phyloP scores from a whole-genome alignment of 1,140 invertebrate genomes.

The Pantala flavescens region DNA sequence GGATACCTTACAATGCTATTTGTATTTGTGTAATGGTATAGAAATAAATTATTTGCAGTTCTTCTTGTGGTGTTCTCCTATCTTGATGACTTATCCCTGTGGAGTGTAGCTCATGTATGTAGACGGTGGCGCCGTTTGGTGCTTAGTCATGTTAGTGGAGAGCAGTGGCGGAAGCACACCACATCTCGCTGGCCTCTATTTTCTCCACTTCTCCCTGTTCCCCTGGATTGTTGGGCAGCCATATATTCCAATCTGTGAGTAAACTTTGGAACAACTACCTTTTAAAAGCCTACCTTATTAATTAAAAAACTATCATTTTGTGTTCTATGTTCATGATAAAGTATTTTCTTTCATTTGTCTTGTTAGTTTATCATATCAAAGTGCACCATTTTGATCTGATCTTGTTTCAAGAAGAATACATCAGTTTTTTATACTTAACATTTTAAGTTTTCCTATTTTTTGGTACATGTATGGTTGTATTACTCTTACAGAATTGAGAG shows the following conservation, averaged over 20 bases:
- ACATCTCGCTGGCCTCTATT: slow-evolving; percentile 72
- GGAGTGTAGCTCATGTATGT: slow-evolving; percentile 77
- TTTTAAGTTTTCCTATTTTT: too few species aligned
- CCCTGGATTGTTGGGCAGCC: slow-evolving; percentile 66
- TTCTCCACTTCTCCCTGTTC: slow-evolving; percentile 49
- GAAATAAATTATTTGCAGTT: slow-evolving; percentile 43
- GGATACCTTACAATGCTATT: too few species aligned
- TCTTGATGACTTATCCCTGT: slow-evolving; percentile 82
- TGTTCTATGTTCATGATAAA: too few species aligned
- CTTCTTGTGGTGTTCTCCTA: slow-evolving; percentile 78
- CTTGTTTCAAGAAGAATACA: too few species aligned
- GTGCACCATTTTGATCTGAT: too few species aligned
- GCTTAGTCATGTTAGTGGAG: slow-evolving; percentile 56
- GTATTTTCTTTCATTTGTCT: too few species aligned
- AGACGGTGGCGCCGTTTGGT: slow-evolving; percentile 71
- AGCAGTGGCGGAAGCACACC: slow-evolving; percentile 66
- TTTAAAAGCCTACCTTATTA: too few species aligned
- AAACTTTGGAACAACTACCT: slow-evolving; percentile 16
- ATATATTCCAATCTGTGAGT: slow-evolving; percentile 48
- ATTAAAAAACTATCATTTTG: too few species aligned
- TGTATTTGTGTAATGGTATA: too few species aligned
- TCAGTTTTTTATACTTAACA: too few species aligned
- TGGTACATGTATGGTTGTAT: too few species aligned
- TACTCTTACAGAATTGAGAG: slow-evolving; percentile 48
- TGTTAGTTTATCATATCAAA: too few species aligned